Evolutionary conservation across 2,113 vertebrate genomes (phyloP).

Genomic region (Syrrhaptes paradoxus): DNA sequence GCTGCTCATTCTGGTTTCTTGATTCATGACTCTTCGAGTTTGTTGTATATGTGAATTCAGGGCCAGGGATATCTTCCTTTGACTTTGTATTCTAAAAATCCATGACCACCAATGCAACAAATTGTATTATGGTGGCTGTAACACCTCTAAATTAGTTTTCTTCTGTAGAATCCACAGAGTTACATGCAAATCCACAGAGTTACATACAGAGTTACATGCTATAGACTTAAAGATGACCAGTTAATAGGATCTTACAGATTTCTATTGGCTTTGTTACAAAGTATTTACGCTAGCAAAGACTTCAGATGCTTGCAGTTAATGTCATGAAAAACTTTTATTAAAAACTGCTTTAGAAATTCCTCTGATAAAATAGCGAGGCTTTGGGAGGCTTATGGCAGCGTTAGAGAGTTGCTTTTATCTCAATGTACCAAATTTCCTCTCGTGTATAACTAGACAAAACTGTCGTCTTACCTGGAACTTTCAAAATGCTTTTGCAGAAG

Average conservation of each 20-base stretch:
- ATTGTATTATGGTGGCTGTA: background rate
- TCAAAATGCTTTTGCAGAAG: background rate
- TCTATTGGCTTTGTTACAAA: background rate
- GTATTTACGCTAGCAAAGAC: background rate
- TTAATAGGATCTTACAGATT: background rate
- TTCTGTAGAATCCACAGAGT: background rate
- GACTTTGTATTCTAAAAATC: background rate
- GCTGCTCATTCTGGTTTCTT: background rate
- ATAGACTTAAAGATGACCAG: background rate
- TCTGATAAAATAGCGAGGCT: background rate
- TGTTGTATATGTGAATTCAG: background rate
- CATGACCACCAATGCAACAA: accelerated
- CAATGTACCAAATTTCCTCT: background rate
- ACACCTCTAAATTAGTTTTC: background rate
- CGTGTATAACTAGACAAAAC: background rate
- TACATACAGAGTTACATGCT: background rate
- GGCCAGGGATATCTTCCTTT: background rate
- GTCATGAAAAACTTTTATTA: background rate
- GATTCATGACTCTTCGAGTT: background rate
- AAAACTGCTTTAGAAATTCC: background rate
- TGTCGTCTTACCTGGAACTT: background rate
- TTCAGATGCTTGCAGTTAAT: background rate
- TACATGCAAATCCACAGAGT: no score
- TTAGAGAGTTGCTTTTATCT: background rate
- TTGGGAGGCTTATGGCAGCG: background rate